Base-by-base conservation (phyloP, 2,113 vertebrate species). In the Larimichthys polyactis region DNA sequence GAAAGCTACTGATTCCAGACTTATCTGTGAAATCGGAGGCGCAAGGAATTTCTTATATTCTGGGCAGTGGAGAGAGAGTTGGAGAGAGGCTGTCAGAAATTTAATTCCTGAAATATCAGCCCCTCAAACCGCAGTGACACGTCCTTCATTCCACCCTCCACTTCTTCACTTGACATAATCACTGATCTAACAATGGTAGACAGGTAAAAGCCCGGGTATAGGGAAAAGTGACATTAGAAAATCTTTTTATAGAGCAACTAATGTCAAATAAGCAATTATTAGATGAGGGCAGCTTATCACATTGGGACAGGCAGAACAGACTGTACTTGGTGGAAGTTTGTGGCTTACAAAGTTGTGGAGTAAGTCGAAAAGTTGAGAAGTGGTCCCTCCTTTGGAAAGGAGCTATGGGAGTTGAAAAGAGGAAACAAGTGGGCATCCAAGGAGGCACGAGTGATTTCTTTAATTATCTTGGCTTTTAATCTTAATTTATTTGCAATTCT, bases 251-350 rank as follows among this genome's bases (percentile, higher is more conserved):
- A 90, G 91, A 84, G 82, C 79, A 84, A 89, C 92, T 89, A 87
- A 87, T 90, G 91, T 92, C 87, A 89, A 93, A 91, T 93, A 93
- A 94, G 91, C 87, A 93, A 94, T 91, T 92, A 90, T 90, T 89
- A 90, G 91, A 86, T 79, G 76, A 81, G 83, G 74, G 70, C 27
- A 20, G 85, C 91, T 94, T 90, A 94, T 93, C 92, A 88, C 86
- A 78, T 73, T 60, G 87, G 82, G 90, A 87, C 91, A 93, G 91
- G 84, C 81, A 24, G 89, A 85, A 77, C 80, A 83, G 85, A 55
- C 71, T 80, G 85, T 71, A 86, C 88, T 82, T 16, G 60, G 71
- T 71, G 73, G 82, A 86, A 84, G 82, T 88, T 90, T 81, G 78
- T 55, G 65, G 67, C 72, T 27, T 55, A 24, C 46, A 86, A 89